phyloP scores from a whole-genome alignment of 1,140 invertebrate genomes.

The Drosophila novamexicana region DNA sequence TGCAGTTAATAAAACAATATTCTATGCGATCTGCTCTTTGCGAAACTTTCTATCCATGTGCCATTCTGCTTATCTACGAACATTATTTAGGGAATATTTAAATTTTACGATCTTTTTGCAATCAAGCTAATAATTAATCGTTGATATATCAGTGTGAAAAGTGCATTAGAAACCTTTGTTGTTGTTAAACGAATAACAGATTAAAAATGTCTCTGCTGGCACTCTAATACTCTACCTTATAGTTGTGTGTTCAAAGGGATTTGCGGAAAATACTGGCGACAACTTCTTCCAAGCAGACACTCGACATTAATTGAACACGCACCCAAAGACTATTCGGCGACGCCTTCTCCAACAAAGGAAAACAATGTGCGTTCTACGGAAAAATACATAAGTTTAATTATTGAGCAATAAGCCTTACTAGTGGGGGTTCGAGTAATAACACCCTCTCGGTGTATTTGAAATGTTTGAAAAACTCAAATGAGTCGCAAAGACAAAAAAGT shows the following conservation, averaged over 20 bases:
- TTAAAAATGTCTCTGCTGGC: no score
- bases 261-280: slow-evolving; percentile 44
- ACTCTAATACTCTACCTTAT: no score
- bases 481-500: slow-evolving; percentile 45
- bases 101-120: no score
- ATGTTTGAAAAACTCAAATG: slow-evolving; percentile 48
- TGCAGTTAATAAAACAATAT: no score
- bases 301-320: slow-evolving; percentile 32
- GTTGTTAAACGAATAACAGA: no score
- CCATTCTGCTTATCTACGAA: no score
- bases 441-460: slow-evolving; percentile 48
- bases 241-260: slow-evolving; percentile 5
- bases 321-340: slow-evolving; percentile 24
- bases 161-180: no score
- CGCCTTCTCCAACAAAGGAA: slow-evolving; percentile 8
- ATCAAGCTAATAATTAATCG: no score
- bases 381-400: slow-evolving; percentile 49
- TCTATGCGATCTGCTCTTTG: no score
- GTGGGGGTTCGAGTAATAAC: slow-evolving; percentile 27
- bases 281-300: slow-evolving; percentile 43
- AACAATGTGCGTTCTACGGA: slow-evolving; percentile 6
- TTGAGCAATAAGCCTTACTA: slow-evolving; percentile 20
- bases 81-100: no score
- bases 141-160: no score
- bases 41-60: no score